Percentiles rank a stretch among this genome's conserved stretches.
These are phyloP conservation scores for Allophyes oxyacanthae DNA, from an alignment of 2,888 invertebrate species.

Conservation along the genomic window DNA sequence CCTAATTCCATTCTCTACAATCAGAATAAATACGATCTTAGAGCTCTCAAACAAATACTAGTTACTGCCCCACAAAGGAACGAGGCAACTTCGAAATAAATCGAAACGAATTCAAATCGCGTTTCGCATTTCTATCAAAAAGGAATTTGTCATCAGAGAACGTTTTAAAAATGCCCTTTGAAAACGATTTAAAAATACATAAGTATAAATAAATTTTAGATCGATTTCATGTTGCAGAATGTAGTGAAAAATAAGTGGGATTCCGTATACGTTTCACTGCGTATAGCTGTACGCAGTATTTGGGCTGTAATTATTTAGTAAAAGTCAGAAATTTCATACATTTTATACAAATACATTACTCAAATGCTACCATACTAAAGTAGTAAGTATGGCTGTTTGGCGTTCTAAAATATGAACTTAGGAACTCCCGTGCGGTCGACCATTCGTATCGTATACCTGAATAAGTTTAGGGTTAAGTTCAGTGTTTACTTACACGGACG, in stretches of 20 bases:
- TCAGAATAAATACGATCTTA: slow-evolving; percentile 14
- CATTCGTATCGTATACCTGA: no score
- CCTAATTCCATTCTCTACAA: not conserved
- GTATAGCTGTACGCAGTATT: no score
- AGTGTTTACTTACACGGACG: slow-evolving; percentile 95
- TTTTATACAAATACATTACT: no score
- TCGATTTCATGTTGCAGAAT: slow-evolving; percentile 21
- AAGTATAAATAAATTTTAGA: slow-evolving; percentile 14
- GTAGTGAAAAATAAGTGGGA: slow-evolving; percentile 33
- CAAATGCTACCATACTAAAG: no score
- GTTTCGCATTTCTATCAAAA: slow-evolving; percentile 46
- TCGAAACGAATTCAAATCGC: slow-evolving; percentile 44
- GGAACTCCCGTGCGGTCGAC: no score
- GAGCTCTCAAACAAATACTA: slow-evolving; percentile 34
- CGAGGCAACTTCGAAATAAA: slow-evolving; percentile 38
- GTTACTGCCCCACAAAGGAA: slow-evolving; percentile 26
- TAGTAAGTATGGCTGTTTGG: no score
- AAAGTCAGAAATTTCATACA: no score
- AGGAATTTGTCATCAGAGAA: slow-evolving; percentile 44
- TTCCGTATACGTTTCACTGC: slow-evolving; percentile 17
- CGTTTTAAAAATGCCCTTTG: slow-evolving; percentile 38
- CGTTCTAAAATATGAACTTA: no score
- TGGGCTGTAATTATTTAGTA: no score
- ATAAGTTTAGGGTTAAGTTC: no score
- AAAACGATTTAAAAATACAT: slow-evolving; percentile 20